A percentile compares a stretch with the other conserved stretches of the same genome.
Evolutionary conservation across 2,113 vertebrate genomes (phyloP).

Genomic region (Semnopithecus entellus): DNA sequence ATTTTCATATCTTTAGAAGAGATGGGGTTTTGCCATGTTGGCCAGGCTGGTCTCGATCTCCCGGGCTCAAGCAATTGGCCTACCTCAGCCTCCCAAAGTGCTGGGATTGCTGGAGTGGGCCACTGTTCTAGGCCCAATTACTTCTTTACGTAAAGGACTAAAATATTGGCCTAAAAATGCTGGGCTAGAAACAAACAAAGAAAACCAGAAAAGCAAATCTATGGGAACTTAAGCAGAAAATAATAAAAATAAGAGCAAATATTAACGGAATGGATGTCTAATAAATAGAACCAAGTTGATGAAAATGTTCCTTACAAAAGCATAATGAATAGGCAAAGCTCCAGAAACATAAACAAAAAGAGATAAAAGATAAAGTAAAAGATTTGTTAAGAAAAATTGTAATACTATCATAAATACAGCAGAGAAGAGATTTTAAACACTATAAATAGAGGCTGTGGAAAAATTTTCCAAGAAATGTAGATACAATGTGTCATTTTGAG

Average conservation of each 20-base stretch:
- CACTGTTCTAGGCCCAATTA: not conserved
- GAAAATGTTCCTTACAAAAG: not conserved
- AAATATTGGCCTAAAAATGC: not conserved
- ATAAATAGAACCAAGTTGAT: not conserved
- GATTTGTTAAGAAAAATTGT: not conserved
- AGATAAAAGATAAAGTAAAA: not conserved
- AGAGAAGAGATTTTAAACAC: not conserved
- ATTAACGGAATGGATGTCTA: not conserved
- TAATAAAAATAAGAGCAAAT: not conserved
- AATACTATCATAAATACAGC: not conserved
- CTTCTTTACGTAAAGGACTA: not conserved
- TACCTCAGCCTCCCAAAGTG: no score
- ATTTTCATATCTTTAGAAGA: no score
- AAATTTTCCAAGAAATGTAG: not conserved
- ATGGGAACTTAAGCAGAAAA: not conserved
- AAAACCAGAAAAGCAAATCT: no score
- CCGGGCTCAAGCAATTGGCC: no score
- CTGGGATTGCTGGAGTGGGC: no score
- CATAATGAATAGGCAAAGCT: not conserved
- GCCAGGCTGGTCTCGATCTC: no score
- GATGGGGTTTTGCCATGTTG: no score
- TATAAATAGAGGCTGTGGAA: not conserved
- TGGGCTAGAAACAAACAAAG: not conserved
- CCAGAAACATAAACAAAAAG: not conserved
- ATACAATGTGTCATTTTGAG: not conserved